Conservation (phyloP, 2,113 vertebrate genomes). For the Macquaria ambigua region DNA sequence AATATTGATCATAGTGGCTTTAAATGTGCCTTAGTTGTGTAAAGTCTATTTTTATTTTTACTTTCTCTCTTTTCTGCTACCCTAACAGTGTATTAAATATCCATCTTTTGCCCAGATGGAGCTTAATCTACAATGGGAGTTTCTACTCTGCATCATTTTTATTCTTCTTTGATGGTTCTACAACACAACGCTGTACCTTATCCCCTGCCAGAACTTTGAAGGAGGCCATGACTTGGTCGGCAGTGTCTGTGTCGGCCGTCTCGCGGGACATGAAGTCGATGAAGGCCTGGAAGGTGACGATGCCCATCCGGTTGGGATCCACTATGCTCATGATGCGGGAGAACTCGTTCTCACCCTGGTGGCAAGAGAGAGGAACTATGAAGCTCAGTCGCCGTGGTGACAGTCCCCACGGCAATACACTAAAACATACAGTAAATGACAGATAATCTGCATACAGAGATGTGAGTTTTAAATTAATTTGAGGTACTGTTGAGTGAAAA, state of each 20-base stretch:
- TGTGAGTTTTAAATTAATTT: background rate
- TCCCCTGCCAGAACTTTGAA: slow-evolving; percentile 99
- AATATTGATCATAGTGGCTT: background rate
- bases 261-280: slow-evolving; percentile 99
- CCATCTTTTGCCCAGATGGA: background rate
- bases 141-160: background rate
- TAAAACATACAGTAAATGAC: background rate
- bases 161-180: background rate
- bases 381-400: slow-evolving; percentile 19
- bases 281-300: slow-evolving; percentile 98
- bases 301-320: slow-evolving; percentile 95
- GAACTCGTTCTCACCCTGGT: slow-evolving; percentile 97
- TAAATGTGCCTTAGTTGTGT: background rate
- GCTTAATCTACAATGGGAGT: background rate
- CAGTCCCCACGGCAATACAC: background rate
- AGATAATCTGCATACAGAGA: background rate
- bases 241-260: slow-evolving; percentile 96
- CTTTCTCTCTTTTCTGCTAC: background rate
- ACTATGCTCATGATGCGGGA: slow-evolving; percentile 99
- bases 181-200: slow-evolving; percentile 86
- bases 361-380: slow-evolving; percentile 43
- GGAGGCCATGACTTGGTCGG: slow-evolving; percentile 98
- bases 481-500: background rate
- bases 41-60: background rate
- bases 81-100: background rate